Base-by-base conservation (phyloP, 2,888 invertebrate species). In the Biston betularia region DNA sequence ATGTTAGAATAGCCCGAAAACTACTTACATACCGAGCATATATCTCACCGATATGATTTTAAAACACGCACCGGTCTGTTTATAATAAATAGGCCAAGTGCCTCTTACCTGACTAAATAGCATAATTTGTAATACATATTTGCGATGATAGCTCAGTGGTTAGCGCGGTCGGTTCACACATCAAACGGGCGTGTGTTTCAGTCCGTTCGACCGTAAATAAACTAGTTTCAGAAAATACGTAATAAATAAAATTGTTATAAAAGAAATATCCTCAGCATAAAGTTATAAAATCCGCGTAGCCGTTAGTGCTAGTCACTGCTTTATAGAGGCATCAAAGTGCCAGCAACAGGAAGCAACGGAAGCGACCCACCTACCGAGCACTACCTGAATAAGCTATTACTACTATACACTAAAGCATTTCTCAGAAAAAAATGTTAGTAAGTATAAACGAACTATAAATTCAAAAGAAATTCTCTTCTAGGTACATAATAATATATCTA, bases 41-140 rank as follows among this genome's bases (percentile, higher is more conserved):
- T 52, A 44, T 53, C 54, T 55, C 55, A 42, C 58, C 66, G 56
- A 80, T 81, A 79, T 75, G 77, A 74, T 74, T 69, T 53, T 44
- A 24, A 45, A 66, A 65, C 84, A 84, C 83, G 83, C 83, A 81
- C 75, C 59, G 65, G 34, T 46, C 35, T 33, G 33, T 9, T 34
- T 45, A 45, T 46, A 38, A 4, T 10, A 24, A 24, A 3, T 14
- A 11, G 4, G n/a, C 5, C 10, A 44, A 56, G 12, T 50, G n/a
- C 35, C 34, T 7, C 14, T 15, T 46, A 15, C 15, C 46, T 14
- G 15, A 46, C n/a, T 7, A 45, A n/a, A 45, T 5, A 11, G 38
- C 6, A 38, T 24, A 2, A 24, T 24, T 1, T 24, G 24, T 24
- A 24, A 24, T 2, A n/a, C n/a, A n/a, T n/a, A 24, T 24, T 24